Percentiles rank a stretch among this genome's conserved stretches.
Evolutionary conservation across 2,113 vertebrate species (phyloP).

Genomic region (Sigmodon hispidus): DNA sequence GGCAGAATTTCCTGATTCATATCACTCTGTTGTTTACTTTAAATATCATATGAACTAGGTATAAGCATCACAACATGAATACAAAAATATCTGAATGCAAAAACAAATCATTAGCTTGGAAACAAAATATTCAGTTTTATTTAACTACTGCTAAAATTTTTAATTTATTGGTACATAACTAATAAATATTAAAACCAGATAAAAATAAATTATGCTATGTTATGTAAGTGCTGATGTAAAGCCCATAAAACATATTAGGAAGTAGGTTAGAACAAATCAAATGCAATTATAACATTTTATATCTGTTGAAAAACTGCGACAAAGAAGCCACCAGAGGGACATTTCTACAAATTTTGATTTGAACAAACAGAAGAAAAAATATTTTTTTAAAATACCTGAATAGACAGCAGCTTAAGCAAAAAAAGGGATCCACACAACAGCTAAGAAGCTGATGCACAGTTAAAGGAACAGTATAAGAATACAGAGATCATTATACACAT

Average conservation of each 20-base stretch:
- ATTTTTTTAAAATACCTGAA: background rate
- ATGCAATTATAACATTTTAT: constrained; percentile 4
- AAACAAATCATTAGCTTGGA: background rate
- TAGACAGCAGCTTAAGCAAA: background rate
- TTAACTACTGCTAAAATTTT: constrained; percentile 43
- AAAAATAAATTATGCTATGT: background rate
- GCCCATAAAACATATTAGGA: constrained; percentile 1
- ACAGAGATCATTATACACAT: background rate
- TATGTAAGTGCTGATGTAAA: background rate
- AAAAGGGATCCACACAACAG: background rate
- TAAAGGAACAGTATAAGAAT: background rate
- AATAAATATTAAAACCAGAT: background rate
- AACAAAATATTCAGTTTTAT: constrained; percentile 9
- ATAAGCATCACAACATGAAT: background rate
- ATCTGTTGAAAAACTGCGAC: background rate
- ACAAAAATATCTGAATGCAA: background rate
- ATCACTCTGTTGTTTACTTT: constrained; percentile 27
- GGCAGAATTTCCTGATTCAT: background rate
- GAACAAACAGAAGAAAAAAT: background rate
- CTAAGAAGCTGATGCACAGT: background rate
- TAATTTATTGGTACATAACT: background rate
- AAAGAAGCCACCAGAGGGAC: background rate
- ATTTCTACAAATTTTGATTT: background rate
- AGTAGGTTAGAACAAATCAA: background rate
- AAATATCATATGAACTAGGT: background rate